Conservation (phyloP, 2,888 invertebrate genomes). For the Macaria notata region DNA sequence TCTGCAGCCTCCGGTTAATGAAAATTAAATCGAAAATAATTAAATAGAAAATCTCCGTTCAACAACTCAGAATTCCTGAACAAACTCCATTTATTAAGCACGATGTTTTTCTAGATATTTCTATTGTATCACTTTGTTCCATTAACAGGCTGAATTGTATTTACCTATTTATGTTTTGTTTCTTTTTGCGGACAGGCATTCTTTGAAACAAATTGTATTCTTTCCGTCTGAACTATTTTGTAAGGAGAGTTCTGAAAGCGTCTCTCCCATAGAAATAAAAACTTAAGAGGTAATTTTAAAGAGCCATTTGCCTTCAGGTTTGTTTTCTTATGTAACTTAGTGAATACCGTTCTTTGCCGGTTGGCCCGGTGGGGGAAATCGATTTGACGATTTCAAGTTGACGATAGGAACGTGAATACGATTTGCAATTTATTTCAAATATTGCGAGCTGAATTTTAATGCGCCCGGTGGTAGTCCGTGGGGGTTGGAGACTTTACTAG, state of each 20-base stretch:
- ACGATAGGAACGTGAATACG: conserved; percentile 55
- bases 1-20: conserved; percentile 30
- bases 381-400: conserved; percentile 48
- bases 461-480: conserved; percentile 31
- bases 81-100: conserved; percentile 11
- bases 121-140: conserved; percentile 11
- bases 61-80: conserved; percentile 11
- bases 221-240: conserved; percentile 35
- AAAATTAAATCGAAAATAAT: conserved; percentile 17
- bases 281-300: conserved; percentile 50
- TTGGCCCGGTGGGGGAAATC: conserved; percentile 58
- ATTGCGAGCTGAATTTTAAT: conserved; percentile 63
- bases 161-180: conserved; percentile 13
- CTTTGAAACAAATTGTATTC: conserved; percentile 33
- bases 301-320: conserved; percentile 33
- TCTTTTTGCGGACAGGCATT: conserved; percentile 12
- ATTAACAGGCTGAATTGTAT: too few species aligned
- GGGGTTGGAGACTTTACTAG: conserved; percentile 8
- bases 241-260: conserved; percentile 42
- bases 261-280: conserved; percentile 40
- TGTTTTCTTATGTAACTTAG: conserved; percentile 53
- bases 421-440: conserved; percentile 62
- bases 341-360: conserved; percentile 43
- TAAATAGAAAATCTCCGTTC: conserved; percentile 10
- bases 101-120: conserved; percentile 5